A percentile compares a stretch with the other conserved stretches of the same genome.
phyloP scores from a whole-genome alignment of 2,113 vertebrate genomes.

The Nibea coibor region DNA sequence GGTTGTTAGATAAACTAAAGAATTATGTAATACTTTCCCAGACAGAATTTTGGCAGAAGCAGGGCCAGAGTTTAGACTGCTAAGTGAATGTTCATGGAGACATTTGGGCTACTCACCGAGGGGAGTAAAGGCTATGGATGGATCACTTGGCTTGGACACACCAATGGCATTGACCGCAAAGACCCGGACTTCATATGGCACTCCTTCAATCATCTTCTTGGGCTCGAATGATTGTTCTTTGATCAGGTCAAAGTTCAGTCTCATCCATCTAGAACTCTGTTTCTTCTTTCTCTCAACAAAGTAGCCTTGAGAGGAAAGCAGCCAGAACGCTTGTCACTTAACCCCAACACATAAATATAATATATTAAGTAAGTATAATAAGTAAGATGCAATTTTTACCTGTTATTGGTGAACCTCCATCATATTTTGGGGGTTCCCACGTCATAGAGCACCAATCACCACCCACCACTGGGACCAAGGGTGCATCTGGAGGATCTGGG shows the following conservation, averaged over 20 bases:
- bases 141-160: constrained; percentile 95
- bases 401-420: constrained; percentile 93
- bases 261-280: constrained; percentile 99
- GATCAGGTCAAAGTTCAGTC: constrained; percentile 96
- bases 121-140: constrained; percentile 95
- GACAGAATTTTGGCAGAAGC: constrained; percentile 13
- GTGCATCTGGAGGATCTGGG: constrained; percentile 93
- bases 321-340: neutral
- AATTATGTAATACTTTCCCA: constrained; percentile 39
- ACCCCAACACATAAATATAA: neutral
- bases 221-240: constrained; percentile 97
- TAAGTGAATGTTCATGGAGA: constrained; percentile 18
- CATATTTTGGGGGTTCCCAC: constrained; percentile 94
- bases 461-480: constrained; percentile 90
- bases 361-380: neutral
- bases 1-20: constrained; percentile 31
- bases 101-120: constrained; percentile 88
- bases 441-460: constrained; percentile 97
- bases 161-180: constrained; percentile 97
- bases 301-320: constrained; percentile 85
- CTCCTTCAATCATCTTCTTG: constrained; percentile 99
- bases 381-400: constrained; percentile 78
- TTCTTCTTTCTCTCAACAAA: constrained; percentile 99
- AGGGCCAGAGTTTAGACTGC: constrained; percentile 3
- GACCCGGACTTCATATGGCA: constrained; percentile 96